Evolutionary conservation across 2,888 invertebrate species (phyloP).

Genomic region (Drosophila atripex): DNA sequence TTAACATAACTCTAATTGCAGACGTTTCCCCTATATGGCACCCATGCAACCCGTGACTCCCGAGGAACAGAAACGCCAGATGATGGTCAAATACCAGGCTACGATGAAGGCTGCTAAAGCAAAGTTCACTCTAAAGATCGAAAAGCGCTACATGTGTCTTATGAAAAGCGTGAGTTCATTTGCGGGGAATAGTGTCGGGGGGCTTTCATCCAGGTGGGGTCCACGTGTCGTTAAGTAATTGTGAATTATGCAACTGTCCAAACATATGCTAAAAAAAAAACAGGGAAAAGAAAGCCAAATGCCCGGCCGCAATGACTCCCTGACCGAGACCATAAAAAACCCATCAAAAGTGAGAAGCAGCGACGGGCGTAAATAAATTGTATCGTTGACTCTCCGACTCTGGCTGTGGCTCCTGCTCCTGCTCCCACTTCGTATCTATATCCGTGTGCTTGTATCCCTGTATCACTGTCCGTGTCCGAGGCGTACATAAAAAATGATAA

Average conservation of each 20-base stretch:
- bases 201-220: background rate
- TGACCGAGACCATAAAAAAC: constrained; percentile 63
- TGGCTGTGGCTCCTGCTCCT: constrained; percentile 2
- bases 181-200: background rate
- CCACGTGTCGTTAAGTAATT: constrained; percentile 28
- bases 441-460: constrained; percentile 6
- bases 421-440: background rate
- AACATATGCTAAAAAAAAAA: constrained; percentile 48
- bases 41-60: constrained; percentile 81
- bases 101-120: constrained; percentile 52
- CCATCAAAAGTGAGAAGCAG: constrained; percentile 72
- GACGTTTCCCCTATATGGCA: constrained; percentile 80
- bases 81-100: constrained; percentile 67
- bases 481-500: constrained; percentile 74
- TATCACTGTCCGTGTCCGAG: constrained; percentile 40
- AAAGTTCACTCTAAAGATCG: constrained; percentile 76
- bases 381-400: constrained; percentile 50
- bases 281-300: constrained; percentile 25
- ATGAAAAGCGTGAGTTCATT: constrained; percentile 79
- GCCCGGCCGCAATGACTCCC: constrained; percentile 40
- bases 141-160: constrained; percentile 81
- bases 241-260: constrained; percentile 67
- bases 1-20: constrained; percentile 33
- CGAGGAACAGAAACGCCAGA: constrained; percentile 77
- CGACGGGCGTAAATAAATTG: constrained; percentile 71